Percentiles rank a stretch among this genome's conserved stretches.
These are phyloP conservation scores for Lutraria rhynchaena DNA, from an alignment of 1,140 invertebrate genomes.

Conservation along the genomic window DNA sequence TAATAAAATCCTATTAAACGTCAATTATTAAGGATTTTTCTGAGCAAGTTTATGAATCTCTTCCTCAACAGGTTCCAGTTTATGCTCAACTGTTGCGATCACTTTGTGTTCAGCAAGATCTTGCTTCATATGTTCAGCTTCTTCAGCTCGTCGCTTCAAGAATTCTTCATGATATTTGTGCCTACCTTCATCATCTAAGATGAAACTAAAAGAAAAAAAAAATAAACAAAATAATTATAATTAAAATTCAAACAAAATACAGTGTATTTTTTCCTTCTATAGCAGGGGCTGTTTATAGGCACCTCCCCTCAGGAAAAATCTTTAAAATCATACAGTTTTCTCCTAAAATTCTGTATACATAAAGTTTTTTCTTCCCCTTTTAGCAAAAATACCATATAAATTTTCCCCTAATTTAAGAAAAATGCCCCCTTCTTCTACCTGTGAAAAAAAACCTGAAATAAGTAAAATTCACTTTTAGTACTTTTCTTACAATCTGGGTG, in stretches of 20 bases:
- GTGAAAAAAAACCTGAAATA: too few species aligned
- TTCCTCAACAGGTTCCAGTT: neutral
- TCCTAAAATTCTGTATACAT: too few species aligned
- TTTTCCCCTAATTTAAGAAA: too few species aligned
- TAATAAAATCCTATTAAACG: neutral
- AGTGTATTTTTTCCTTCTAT: too few species aligned
- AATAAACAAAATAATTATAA: neutral
- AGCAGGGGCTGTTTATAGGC: too few species aligned
- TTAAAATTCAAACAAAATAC: neutral
- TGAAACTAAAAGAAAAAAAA: conserved; percentile 14
- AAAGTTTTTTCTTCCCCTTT: too few species aligned
- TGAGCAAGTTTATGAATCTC: neutral
- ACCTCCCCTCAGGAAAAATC: neutral
- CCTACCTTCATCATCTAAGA: conserved; percentile 23
- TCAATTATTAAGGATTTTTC: conserved; percentile 11
- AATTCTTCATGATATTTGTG: conserved; percentile 1
- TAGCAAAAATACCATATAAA: too few species aligned
- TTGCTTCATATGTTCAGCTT: conserved; percentile 14
- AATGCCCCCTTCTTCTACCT: too few species aligned
- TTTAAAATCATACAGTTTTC: neutral
- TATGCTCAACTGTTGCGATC: neutral
- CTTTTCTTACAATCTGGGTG: neutral
- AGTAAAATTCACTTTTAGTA: neutral
- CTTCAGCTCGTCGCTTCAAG: neutral
- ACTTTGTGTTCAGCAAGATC: conserved; percentile 9